Evolutionary conservation across 92 coral and sea anemone species (phyloP).

Genomic region (Siderastrea siderea): DNA sequence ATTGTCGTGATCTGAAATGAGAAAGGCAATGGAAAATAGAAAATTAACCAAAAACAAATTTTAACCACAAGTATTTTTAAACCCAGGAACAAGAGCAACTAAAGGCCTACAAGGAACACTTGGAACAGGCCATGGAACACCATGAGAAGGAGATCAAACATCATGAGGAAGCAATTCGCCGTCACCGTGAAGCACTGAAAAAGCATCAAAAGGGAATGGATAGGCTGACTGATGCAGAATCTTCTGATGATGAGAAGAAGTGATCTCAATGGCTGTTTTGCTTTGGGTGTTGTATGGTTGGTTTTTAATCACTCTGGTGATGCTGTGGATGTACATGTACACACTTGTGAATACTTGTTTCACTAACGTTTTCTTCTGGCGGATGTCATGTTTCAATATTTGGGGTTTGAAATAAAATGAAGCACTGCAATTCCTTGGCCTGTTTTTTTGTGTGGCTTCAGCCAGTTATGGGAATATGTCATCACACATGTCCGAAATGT

Average conservation of each 20-base stretch:
- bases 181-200: slow-evolving; percentile 83
- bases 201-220: slow-evolving; percentile 75
- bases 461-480: too few species aligned
- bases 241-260: slow-evolving; percentile 11
- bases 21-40: too few species aligned
- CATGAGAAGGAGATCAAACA: slow-evolving; percentile 86
- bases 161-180: slow-evolving; percentile 87
- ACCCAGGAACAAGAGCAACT: slow-evolving; percentile 89
- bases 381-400: background rate
- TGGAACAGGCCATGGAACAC: slow-evolving; percentile 70
- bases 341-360: background rate
- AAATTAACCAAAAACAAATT: too few species aligned
- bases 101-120: slow-evolving; percentile 80
- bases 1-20: too few species aligned
- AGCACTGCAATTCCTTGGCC: background rate
- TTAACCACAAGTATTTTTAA: background rate
- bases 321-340: background rate
- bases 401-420: slow-evolving; percentile 22
- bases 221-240: slow-evolving; percentile 23
- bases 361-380: background rate
- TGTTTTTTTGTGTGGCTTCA: too few species aligned
- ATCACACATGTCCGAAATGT: too few species aligned
- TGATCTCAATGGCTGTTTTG: background rate
- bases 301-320: too few species aligned
- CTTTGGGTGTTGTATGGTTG: background rate